Evolutionary conservation across 2,888 invertebrate species (phyloP).

Genomic region (Ecliptopera silaceata): DNA sequence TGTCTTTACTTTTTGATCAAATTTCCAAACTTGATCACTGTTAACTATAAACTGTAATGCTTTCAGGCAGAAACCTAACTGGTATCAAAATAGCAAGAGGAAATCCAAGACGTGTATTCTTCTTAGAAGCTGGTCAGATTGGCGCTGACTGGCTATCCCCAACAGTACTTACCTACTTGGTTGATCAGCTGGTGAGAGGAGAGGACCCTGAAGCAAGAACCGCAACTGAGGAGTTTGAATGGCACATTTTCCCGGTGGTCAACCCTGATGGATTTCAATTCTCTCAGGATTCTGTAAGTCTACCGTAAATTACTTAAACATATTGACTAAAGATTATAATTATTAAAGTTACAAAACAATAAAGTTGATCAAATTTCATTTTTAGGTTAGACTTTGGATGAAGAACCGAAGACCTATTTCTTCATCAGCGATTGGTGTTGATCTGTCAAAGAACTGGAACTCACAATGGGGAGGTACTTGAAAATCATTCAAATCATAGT

Average conservation of each 20-base stretch:
- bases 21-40: no score
- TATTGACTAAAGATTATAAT: no score
- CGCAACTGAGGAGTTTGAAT: slow-evolving; percentile 84
- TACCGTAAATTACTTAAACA: no score
- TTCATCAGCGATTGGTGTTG: slow-evolving; percentile 78
- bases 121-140: slow-evolving; percentile 83
- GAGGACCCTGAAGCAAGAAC: slow-evolving; percentile 67
- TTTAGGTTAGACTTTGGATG: slow-evolving; percentile 84
- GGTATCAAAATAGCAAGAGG: slow-evolving; percentile 64
- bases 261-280: slow-evolving; percentile 91
- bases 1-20: no score
- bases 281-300: slow-evolving; percentile 83
- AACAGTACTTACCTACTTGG: slow-evolving; percentile 84
- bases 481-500: no score
- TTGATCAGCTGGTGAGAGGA: slow-evolving; percentile 84
- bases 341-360: background rate
- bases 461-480: slow-evolving; percentile 84
- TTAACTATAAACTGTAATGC: background rate
- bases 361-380: slow-evolving; percentile 8
- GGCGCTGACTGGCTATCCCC: slow-evolving; percentile 91
- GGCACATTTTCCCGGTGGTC: slow-evolving; percentile 88
- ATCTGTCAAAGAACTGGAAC: slow-evolving; percentile 86
- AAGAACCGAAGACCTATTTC: slow-evolving; percentile 82
- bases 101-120: slow-evolving; percentile 51
- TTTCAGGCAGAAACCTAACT: slow-evolving; percentile 75